phyloP scores from a whole-genome alignment of 2,113 vertebrate genomes.

The Elanoides forficatus region DNA sequence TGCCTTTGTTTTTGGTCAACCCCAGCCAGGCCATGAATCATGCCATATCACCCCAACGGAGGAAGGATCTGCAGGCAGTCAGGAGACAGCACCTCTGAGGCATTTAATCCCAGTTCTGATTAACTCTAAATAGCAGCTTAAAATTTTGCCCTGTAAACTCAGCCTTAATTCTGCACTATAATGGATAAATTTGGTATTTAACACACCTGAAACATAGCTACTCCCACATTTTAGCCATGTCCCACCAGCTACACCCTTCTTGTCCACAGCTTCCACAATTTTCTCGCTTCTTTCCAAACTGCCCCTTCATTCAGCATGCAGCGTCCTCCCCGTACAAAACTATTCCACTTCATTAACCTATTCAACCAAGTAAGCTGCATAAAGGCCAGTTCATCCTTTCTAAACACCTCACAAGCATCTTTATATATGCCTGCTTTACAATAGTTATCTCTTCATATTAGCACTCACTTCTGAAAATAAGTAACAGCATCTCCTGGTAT shows the following conservation, averaged over 20 bases:
- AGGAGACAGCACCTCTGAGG: not conserved
- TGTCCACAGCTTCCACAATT: not conserved
- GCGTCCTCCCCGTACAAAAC: rapidly evolving
- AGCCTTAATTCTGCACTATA: not conserved
- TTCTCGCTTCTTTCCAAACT: not conserved
- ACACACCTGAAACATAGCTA: not conserved
- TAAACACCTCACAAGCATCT: not conserved
- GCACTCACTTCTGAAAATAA: not conserved
- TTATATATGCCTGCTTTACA: not conserved
- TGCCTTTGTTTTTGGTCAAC: not conserved
- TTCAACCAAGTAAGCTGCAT: not conserved
- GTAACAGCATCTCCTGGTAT: not conserved
- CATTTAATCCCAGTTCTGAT: not conserved
- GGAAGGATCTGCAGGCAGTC: not conserved
- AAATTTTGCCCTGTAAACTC: not conserved
- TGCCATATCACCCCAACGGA: rapidly evolving
- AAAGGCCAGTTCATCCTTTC: not conserved
- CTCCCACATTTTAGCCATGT: not conserved
- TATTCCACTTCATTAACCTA: not conserved
- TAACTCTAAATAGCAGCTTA: not conserved
- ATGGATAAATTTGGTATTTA: not conserved
- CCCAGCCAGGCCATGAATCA: not conserved
- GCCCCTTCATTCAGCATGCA: not conserved
- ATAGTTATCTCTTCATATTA: not conserved
- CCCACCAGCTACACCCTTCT: not conserved